Evolutionary conservation across 1,140 invertebrate species (phyloP), one percentile per base, ranked within the genome.

Genomic region (Macrotrachela quadricornifera): DNA sequence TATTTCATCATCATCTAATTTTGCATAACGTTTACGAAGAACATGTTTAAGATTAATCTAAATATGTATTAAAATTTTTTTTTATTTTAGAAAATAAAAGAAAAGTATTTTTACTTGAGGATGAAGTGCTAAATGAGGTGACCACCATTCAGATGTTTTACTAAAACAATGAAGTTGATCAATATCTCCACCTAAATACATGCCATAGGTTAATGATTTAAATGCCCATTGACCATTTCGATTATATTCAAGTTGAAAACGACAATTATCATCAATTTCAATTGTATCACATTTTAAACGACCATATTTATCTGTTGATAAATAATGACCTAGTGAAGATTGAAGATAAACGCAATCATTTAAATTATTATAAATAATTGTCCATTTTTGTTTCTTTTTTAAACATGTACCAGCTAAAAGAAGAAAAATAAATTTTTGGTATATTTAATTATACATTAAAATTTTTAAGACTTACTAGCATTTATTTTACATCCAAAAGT

Each of bases 401-500:
- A 96, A 72, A 39, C 82, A 82, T 15, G 81, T 78, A 10, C 87
- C 90, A 62, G 63, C 21, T 30, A 30, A 30, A 4, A 30, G 8
- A 30, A 30, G 8, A 2, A 30, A 30, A 30, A 30, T 4, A 30
- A 8, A 4, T 30, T 30, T n/a, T n/a, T n/a, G n/a, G n/a, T n/a
- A n/a, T n/a, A n/a, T n/a, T n/a, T n/a, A n/a, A n/a, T n/a, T 30
- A 30, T 30, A 30, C 21, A 30, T 30, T 8, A 30, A 30, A 30
- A 8, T 2, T 4, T 4, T 30, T 4, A 30, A 8, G 8, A 30
- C 21, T 30, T 30, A 30, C 21, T 90, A 30, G 85, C 84, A 71
- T 95, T 95, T 62, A 94, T 80, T 74, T 95, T 94, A 73, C 83
- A 90, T 51, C 91, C 91, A 73, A 96, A 96, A 17, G 85, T 91